phyloP scores from a whole-genome alignment of 2,113 vertebrate species.

The Notiomystis cincta region DNA sequence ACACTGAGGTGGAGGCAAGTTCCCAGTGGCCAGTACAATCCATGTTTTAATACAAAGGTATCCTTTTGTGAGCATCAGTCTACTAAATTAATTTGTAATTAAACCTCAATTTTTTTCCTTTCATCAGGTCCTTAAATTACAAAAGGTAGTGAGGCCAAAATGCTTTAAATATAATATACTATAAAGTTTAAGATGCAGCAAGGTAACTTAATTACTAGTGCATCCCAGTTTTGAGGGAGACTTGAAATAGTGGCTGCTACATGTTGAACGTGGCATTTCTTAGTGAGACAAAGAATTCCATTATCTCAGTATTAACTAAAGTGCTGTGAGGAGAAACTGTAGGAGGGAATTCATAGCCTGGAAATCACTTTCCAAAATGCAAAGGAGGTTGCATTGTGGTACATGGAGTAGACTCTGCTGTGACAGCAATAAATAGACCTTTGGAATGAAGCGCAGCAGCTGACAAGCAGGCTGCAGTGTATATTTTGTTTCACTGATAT shows the following conservation, averaged over 20 bases:
- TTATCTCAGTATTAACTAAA: not conserved
- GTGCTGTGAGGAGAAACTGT: not conserved
- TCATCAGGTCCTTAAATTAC: not conserved
- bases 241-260: not conserved
- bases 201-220: not conserved
- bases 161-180: not conserved
- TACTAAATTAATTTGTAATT: not conserved
- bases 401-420: not conserved
- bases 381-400: not conserved
- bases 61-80: not conserved
- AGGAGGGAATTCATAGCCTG: not conserved
- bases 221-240: not conserved
- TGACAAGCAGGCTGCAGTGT: not conserved
- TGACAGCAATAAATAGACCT: not conserved
- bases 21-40: not conserved
- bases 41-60: not conserved
- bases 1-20: not conserved
- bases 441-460: constrained; percentile 12
- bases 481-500: not conserved
- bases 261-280: not conserved
- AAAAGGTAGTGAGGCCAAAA: not conserved
- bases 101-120: rapidly evolving
- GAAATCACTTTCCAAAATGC: not conserved
- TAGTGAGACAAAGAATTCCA: not conserved
- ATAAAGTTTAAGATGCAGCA: not conserved